Evolutionary conservation across 2,113 vertebrate species (phyloP).

Genomic region (Solea solea): DNA sequence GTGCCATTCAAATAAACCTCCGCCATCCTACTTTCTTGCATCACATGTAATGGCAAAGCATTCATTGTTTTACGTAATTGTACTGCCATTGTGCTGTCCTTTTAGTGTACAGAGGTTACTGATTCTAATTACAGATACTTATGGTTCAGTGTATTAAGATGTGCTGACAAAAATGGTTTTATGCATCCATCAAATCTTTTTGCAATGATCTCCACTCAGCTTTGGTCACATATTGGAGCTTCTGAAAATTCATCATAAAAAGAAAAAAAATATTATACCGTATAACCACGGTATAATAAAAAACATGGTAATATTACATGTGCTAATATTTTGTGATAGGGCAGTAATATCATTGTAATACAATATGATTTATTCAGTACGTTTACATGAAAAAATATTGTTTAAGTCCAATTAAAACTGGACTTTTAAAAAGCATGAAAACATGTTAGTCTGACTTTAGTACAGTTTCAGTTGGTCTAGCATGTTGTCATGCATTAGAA

Average conservation of each 20-base stretch:
- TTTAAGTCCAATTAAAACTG: no score
- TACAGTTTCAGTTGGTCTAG: no score
- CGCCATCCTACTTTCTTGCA: constrained; percentile 55
- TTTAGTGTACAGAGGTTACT: constrained; percentile 37
- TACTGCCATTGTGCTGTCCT: constrained; percentile 56
- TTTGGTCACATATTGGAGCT: constrained; percentile 4
- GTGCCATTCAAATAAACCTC: constrained; percentile 73
- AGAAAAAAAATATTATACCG: background rate
- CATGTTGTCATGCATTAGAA: no score
- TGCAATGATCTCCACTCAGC: constrained; percentile 7
- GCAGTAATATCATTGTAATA: no score
- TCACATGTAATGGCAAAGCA: constrained; percentile 60
- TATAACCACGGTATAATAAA: no score
- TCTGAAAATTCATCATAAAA: constrained; percentile 8
- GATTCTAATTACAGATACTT: constrained; percentile 43
- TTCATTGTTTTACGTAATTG: constrained; percentile 70
- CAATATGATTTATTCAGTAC: no score
- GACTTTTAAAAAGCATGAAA: no score
- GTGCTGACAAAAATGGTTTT: constrained; percentile 26
- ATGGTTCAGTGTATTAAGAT: constrained; percentile 22
- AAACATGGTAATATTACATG: no score
- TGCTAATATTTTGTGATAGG: no score
- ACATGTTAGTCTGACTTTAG: no score
- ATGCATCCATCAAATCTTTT: constrained; percentile 10
- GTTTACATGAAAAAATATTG: no score